Evolutionary conservation across 2,888 invertebrate genomes (phyloP).

Genomic region (Melieria omissa): DNA sequence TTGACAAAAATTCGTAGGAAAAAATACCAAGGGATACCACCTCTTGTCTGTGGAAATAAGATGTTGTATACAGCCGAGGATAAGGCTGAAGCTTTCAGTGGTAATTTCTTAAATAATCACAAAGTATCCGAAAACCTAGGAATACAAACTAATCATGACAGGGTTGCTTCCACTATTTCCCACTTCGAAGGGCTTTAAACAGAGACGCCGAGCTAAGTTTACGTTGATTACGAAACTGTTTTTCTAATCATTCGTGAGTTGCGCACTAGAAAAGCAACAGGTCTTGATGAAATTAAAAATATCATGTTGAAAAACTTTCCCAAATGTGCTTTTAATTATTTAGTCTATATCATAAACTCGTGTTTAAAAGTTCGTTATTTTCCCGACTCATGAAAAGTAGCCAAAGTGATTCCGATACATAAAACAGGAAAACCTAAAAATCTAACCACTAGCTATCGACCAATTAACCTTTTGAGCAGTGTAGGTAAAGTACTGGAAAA

Average conservation of each 20-base stretch:
- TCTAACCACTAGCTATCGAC: slow-evolving; percentile 13
- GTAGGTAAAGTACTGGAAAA: slow-evolving; percentile 35
- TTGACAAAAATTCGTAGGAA: slow-evolving; percentile 3
- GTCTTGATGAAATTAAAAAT: slow-evolving; percentile 25
- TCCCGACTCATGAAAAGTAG: slow-evolving; percentile 27
- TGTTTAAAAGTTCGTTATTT: slow-evolving; percentile 33
- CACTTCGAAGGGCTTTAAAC: neutral
- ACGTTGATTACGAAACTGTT: neutral
- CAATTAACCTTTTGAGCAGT: slow-evolving; percentile 8
- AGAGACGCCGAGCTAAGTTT: slow-evolving; percentile 10
- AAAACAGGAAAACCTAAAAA: slow-evolving; percentile 19
- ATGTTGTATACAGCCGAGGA: neutral
- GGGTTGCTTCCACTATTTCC: neutral
- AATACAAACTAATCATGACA: neutral
- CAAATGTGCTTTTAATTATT: slow-evolving; percentile 6
- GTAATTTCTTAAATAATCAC: slow-evolving; percentile 5
- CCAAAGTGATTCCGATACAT: slow-evolving; percentile 30
- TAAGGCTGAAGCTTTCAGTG: neutral
- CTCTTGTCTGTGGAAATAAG: neutral
- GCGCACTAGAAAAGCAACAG: slow-evolving; percentile 13
- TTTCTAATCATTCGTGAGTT: slow-evolving; percentile 1
- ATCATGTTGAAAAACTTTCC: slow-evolving; percentile 23
- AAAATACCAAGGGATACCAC: neutral
- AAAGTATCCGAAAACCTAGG: neutral
- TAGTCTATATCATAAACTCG: slow-evolving; percentile 31